A percentile compares a stretch with the other conserved stretches of the same genome.
These are phyloP conservation scores for Thaumetopoea pityocampa DNA, from an alignment of 1,140 invertebrate genomes.

Conservation along the genomic window DNA sequence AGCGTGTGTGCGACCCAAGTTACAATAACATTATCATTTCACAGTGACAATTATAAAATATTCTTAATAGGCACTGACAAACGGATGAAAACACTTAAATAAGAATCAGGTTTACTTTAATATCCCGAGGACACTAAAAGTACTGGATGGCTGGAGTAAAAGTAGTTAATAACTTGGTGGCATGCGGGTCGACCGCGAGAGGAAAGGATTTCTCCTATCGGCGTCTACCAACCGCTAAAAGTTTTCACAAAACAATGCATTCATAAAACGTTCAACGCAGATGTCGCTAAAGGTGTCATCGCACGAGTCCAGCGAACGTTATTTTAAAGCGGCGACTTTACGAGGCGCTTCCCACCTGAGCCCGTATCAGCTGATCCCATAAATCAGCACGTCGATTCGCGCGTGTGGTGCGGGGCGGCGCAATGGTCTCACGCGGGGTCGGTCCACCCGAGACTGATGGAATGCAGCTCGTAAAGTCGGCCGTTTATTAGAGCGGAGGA, in stretches of 20 bases:
- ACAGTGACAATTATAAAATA: conserved; percentile 2
- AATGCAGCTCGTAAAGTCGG: conserved; percentile 51
- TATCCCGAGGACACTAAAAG: conserved; percentile 32
- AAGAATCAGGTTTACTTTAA: conserved; percentile 25
- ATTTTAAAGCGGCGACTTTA: neutral
- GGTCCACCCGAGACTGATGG: conserved; percentile 33
- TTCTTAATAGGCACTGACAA: conserved; percentile 1
- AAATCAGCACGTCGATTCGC: conserved; percentile 1
- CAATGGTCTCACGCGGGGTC: neutral
- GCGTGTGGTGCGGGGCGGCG: neutral
- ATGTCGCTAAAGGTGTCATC: conserved; percentile 20
- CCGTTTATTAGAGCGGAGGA: conserved; percentile 52
- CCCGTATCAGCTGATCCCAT: conserved; percentile 29
- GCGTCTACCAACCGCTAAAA: conserved; percentile 36
- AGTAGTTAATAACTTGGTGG: conserved; percentile 40
- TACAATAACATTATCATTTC: conserved; percentile 17
- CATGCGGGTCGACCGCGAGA: conserved; percentile 69
- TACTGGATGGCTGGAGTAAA: conserved; percentile 34
- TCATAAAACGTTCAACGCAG: conserved; percentile 68
- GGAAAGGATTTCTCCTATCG: conserved; percentile 47
- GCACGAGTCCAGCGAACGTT: neutral
- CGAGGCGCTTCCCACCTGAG: neutral
- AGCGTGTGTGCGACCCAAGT: conserved; percentile 27
- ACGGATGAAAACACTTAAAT: conserved; percentile 2
- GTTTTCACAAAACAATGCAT: conserved; percentile 55